Conservation (phyloP, 2,113 vertebrate genomes). For the Telmatochromis sp. region DNA sequence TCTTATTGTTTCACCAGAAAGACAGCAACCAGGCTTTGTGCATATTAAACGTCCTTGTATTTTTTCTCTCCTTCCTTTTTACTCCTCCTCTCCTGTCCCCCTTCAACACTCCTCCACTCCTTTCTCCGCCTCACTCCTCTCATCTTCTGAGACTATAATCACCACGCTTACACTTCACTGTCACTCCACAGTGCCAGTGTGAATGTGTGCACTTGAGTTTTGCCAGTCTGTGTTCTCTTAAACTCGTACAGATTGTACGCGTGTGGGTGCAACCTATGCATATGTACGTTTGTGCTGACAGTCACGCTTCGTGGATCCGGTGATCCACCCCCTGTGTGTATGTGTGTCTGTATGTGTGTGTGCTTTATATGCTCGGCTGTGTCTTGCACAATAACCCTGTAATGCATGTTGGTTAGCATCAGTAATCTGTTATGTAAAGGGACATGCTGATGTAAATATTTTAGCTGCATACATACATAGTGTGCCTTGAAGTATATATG, state of each 20-base stretch:
- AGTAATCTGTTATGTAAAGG: not conserved
- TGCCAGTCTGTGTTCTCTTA: not conserved
- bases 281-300: not conserved
- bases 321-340: not conserved
- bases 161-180: constrained; percentile 45
- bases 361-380: not conserved
- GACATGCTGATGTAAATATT: not conserved
- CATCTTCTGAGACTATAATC: constrained; percentile 48
- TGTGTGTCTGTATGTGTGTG: not conserved
- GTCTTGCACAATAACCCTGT: not conserved
- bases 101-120: constrained; percentile 60
- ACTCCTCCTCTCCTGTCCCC: not conserved
- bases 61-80: not conserved
- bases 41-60: not conserved
- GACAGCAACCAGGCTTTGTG: not conserved
- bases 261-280: not conserved
- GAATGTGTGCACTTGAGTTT: not conserved
- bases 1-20: not conserved
- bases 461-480: not conserved
- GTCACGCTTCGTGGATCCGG: not conserved
- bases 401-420: not conserved
- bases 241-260: not conserved
- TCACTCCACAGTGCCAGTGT: constrained; percentile 29
- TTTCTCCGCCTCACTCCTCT: constrained; percentile 66
- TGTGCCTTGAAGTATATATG: not conserved